Evolutionary conservation across 2,797 vertebrate species (phyloP).

Genomic region (Macropus fuliginosus): DNA sequence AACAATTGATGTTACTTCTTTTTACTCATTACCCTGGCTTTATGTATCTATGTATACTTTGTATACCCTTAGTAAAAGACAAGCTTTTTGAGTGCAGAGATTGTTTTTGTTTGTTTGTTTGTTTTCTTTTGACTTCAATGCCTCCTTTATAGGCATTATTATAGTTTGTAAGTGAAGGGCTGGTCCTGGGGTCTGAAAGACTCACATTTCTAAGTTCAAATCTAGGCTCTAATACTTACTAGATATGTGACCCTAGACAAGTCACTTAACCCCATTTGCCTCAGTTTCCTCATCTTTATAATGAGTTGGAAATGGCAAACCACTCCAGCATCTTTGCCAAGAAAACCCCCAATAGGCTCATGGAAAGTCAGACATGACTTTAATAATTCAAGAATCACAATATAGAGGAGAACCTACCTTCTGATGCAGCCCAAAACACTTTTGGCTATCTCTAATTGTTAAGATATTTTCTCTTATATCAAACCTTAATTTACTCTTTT

Average conservation of each 20-base stretch:
- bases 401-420: not conserved
- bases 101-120: not conserved
- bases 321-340: not conserved
- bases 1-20: not conserved
- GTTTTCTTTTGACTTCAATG: not conserved
- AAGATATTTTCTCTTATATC: not conserved
- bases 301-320: not conserved
- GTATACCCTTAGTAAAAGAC: not conserved
- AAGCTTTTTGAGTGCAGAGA: not conserved
- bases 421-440: too few species aligned
- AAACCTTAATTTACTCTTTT: not conserved
- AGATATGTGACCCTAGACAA: not conserved
- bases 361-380: not conserved
- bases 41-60: not conserved
- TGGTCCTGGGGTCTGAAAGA: not conserved
- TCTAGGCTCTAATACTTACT: not conserved
- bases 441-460: too few species aligned
- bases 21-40: not conserved
- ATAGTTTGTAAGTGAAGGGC: not conserved
- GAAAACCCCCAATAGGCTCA: not conserved
- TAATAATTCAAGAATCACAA: not conserved
- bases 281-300: not conserved
- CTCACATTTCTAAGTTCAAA: not conserved
- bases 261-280: not conserved
- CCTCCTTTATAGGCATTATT: too few species aligned